A percentile compares a stretch with the other conserved stretches of the same genome.
phyloP scores from a whole-genome alignment of 2,113 vertebrate genomes.

The Hemiprocne comata region DNA sequence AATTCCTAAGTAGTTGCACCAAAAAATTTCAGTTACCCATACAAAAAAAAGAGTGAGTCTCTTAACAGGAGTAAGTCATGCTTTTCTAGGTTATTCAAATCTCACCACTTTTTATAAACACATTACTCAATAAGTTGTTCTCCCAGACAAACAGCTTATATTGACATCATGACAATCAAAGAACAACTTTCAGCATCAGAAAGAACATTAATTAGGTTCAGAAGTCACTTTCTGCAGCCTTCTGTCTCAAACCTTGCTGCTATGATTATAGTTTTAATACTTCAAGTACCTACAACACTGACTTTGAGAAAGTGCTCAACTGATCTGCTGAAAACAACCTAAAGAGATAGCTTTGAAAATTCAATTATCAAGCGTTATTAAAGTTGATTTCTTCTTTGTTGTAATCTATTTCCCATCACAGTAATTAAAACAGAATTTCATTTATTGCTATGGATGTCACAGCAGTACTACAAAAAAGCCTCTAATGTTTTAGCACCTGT shows the following conservation, averaged over 20 bases:
- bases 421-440: background rate
- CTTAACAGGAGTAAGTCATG: background rate
- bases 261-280: background rate
- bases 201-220: background rate
- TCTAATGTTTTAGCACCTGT: background rate
- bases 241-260: background rate
- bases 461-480: background rate
- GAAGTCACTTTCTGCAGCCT: background rate
- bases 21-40: too few species aligned
- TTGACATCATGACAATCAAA: background rate
- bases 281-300: background rate
- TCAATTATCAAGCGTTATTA: background rate
- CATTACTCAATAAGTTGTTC: rapidly evolving
- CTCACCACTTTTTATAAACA: rapidly evolving
- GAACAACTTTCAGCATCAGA: background rate
- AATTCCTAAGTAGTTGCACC: background rate
- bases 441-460: background rate
- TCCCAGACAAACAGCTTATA: background rate
- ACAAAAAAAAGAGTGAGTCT: background rate
- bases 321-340: background rate
- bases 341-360: background rate
- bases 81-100: background rate
- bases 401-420: background rate
- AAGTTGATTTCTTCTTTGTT: background rate
- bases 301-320: background rate